Base-by-base conservation (phyloP, 2,797 vertebrate species). In the Premnoplex brunnescens region DNA sequence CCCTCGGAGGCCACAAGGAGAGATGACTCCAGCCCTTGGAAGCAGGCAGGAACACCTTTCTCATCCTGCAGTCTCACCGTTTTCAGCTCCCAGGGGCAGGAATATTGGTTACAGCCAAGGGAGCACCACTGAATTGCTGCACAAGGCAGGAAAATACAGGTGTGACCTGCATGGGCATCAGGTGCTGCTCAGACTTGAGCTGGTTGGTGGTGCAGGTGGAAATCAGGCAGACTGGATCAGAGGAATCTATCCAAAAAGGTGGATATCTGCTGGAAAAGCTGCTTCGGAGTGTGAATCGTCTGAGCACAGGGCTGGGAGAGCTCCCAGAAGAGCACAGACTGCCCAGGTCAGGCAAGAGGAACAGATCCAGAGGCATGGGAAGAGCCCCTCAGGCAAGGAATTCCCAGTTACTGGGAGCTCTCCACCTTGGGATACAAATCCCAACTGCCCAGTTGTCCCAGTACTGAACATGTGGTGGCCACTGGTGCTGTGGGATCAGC, bases 31-130 rank as follows among this genome's bases (percentile, higher is more conserved):
- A 41, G 68, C 71, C 30, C 37, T 14, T 28, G 41, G 12, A 5
- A 44, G 23, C 46, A 28, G 69, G 27, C 18, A 23, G 26, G 5
- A 69, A 17, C 17, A 27, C 27, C 44, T 64, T 64, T 51, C 7
- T 30, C 15, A 17, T 10, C 18, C 20, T 51, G 9, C 37, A 28
- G 7, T 44, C 24, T 68, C 41, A n/a, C 23, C 14, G 43, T 62
- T 62, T 72, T 41, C 2, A 3, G 0, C 26, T 67, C 32, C 51
- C 8, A 15, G 51, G 77, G 37, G 6, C n/a, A 32, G 32, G 21
- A 39, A n/a, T n/a, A 27, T 5, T 15, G 22, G 30, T n/a, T 41
- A 5, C 2, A 54, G 24, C 12, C 15, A 26, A 37, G 0, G 5
- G 7, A 73, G 55, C 14, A 43, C 39, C 28, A 22, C 21, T 43